phyloP scores from a whole-genome alignment of 2,113 vertebrate species.

The Tragulus kanchil region DNA sequence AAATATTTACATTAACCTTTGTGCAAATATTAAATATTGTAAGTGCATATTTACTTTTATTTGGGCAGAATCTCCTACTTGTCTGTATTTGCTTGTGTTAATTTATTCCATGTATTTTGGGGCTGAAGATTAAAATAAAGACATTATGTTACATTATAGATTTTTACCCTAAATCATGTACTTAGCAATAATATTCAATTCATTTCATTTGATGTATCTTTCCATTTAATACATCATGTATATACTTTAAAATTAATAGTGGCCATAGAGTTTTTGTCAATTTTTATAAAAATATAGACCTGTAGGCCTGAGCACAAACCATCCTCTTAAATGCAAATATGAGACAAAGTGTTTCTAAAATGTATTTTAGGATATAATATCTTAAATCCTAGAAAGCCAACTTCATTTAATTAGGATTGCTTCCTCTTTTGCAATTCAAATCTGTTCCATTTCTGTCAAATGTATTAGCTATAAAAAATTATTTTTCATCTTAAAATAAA shows the following conservation, averaged over 20 bases:
- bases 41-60: slow-evolving; percentile 38
- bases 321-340: background rate
- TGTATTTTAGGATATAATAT: background rate
- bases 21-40: background rate
- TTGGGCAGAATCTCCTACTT: background rate
- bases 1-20: slow-evolving; percentile 40
- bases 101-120: slow-evolving; percentile 10
- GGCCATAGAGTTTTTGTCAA: background rate
- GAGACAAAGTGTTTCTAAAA: slow-evolving; percentile 24
- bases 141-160: background rate
- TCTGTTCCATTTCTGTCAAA: slow-evolving; percentile 8
- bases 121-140: slow-evolving; percentile 44
- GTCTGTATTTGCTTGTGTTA: background rate
- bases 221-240: slow-evolving; percentile 7
- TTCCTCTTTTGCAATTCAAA: slow-evolving; percentile 26
- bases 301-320: background rate
- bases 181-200: slow-evolving; percentile 4
- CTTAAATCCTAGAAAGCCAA: slow-evolving; percentile 25
- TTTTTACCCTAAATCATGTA: background rate
- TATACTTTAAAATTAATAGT: background rate
- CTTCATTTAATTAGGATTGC: slow-evolving; percentile 46
- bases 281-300: slow-evolving; percentile 36
- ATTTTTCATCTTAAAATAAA: slow-evolving; percentile 43
- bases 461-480: background rate
- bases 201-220: background rate